Conservation (phyloP, 2,113 vertebrate genomes). For the Bostrychus sinensis region DNA sequence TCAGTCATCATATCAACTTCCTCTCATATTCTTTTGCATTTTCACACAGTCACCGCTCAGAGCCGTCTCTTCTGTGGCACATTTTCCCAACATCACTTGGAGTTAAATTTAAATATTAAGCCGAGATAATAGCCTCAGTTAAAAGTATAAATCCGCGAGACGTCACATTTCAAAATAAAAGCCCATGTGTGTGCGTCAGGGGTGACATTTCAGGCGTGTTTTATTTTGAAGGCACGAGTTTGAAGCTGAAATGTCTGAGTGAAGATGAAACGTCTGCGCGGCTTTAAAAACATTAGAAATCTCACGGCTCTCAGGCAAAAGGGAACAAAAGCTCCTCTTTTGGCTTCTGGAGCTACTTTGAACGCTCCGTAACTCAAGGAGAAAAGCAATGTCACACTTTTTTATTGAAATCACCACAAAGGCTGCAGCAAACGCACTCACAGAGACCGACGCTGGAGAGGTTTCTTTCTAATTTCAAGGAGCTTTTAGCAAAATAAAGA, state of each 20-base stretch:
- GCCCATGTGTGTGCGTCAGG: neutral
- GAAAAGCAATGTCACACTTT: slow-evolving; percentile 19
- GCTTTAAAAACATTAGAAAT: slow-evolving; percentile 35
- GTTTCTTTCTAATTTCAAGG: neutral
- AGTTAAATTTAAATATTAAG: neutral
- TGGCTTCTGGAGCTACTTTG: slow-evolving; percentile 37
- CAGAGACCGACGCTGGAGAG: neutral
- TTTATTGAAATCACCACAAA: neutral
- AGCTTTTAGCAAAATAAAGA: too few relatives aligned
- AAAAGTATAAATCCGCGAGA: neutral
- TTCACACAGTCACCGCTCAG: too few relatives aligned
- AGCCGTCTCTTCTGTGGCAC: too few relatives aligned
- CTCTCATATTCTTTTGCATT: too few relatives aligned
- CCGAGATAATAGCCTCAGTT: neutral
- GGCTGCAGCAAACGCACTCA: neutral
- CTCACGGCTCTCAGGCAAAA: slow-evolving; percentile 10
- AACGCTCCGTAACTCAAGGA: slow-evolving; percentile 25
- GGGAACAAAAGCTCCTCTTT: slow-evolving; percentile 33
- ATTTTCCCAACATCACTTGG: neutral
- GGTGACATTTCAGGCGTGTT: neutral
- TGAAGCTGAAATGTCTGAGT: slow-evolving; percentile 16
- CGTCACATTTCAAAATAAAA: neutral
- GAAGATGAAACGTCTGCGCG: slow-evolving; percentile 38
- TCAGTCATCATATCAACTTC: too few relatives aligned
- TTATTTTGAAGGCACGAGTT: neutral